Conservation (phyloP, 30 jellyfish, hydroid and myxozoan genomes). For the Cassiopea andromeda region DNA sequence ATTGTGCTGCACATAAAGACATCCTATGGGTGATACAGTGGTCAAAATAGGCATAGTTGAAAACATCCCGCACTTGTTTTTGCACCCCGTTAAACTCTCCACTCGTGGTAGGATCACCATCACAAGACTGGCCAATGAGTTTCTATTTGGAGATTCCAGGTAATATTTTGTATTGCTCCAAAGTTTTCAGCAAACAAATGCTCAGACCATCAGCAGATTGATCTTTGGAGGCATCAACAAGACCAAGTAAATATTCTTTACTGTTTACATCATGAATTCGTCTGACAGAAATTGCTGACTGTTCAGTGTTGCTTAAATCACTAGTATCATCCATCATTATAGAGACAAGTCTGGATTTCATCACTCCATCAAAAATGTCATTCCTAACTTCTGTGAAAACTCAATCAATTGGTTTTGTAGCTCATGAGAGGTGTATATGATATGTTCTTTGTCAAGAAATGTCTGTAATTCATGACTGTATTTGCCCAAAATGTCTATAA, state of each 20-base stretch:
- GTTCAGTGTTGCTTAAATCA: conserved; percentile 4
- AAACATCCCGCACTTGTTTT: neutral
- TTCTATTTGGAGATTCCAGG: conserved; percentile 11
- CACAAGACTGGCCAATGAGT: conserved; percentile 52
- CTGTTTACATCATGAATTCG: conserved; percentile 29
- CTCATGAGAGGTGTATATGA: conserved; percentile 56
- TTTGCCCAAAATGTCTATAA: conserved; percentile 34
- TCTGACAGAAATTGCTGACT: conserved; percentile 62
- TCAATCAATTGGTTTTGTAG: no score
- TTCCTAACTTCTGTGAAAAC: no score
- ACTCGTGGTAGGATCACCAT: conserved; percentile 57
- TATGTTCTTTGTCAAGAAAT: conserved; percentile 48
- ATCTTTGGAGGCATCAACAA: conserved; percentile 47
- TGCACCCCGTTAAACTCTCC: conserved; percentile 51
- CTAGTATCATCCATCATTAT: conserved; percentile 72
- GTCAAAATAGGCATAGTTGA: no score
- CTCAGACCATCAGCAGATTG: conserved; percentile 59
- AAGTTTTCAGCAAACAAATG: conserved; percentile 2
- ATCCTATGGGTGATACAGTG: neutral
- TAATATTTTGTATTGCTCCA: conserved; percentile 5
- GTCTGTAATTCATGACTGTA: conserved; percentile 59
- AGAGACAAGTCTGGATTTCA: conserved; percentile 20
- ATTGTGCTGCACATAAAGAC: neutral
- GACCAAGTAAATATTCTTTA: conserved; percentile 40
- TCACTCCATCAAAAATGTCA: conserved; percentile 47